Evolutionary conservation across 2,113 vertebrate species (phyloP), one percentile per base, ranked within the genome.

Genomic region (Psittacula cyanocephala): DNA sequence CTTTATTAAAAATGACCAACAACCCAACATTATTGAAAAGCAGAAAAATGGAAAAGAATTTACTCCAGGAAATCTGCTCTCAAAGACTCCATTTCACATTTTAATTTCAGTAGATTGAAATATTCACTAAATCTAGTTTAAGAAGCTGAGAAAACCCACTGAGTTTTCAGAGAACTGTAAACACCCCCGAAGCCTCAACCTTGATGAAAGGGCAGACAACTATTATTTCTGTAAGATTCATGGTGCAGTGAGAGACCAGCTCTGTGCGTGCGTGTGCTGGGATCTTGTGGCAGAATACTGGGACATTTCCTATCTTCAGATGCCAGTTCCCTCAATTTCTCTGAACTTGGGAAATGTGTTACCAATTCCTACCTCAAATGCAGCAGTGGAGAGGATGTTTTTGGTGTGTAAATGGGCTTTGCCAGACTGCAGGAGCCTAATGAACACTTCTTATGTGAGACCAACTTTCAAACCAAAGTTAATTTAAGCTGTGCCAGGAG

Each of bases 401-500:
- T 25, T 22, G 39, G 50, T 53, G 23, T 44, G 22, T 59, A 92
- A 93, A 93, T 37, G 86, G 55, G 28, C 64, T 91, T 83, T 50
- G 41, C 27, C 59, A 88, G 79, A 59, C 59, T 78, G 37, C 80
- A 64, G 76, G 64, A 93, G 43, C 29, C 88, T 81, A 86, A 92
- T 75, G 88, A 93, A 93, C 33, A 63, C 46, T 74, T 78, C 24
- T 52, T 70, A 80, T 12, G 43, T 17, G 33, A 71, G 55, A 81
- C 68, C 70, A 83, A 70, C 86, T 94, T 93, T 88, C 62, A 88
- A 91, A 95, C 52, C 83, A 77, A 76, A 88, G 64, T 78, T 82
- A 65, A 91, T 82, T 60, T 91, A 83, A 78, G 53, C 55, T 78
- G 46, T 29, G 33, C 18, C 37, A 88, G 35, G 81, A 67, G 90